These are phyloP conservation scores for Zeus faber DNA, from an alignment of 2,113 vertebrate genomes.

Conservation along the genomic window DNA sequence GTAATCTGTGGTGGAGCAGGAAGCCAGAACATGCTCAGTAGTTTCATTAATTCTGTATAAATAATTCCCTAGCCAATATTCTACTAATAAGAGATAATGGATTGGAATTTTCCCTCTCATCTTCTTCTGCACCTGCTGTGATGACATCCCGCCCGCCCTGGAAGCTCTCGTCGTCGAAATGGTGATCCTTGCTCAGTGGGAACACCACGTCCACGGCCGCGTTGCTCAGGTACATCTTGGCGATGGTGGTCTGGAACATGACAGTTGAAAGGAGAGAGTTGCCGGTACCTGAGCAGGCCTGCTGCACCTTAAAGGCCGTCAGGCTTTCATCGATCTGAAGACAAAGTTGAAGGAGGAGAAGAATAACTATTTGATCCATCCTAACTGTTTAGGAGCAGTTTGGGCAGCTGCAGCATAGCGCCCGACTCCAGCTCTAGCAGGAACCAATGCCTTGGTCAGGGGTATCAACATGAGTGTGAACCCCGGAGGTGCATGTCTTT, in stretches of 20 bases:
- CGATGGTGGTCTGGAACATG: slow-evolving; percentile 38
- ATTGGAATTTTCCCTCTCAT: too few species aligned
- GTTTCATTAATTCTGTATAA: too few species aligned
- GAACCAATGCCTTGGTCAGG: background rate
- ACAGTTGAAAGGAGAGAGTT: slow-evolving; percentile 26
- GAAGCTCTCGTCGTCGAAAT: slow-evolving; percentile 63
- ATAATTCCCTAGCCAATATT: too few species aligned
- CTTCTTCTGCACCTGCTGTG: slow-evolving; percentile 32
- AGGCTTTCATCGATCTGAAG: slow-evolving; percentile 54
- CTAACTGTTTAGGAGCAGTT: too few species aligned
- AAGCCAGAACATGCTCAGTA: too few species aligned
- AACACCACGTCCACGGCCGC: slow-evolving; percentile 38
- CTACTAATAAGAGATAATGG: too few species aligned
- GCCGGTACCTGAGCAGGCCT: slow-evolving; percentile 37
- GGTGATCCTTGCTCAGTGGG: slow-evolving; percentile 28
- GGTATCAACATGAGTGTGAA: background rate
- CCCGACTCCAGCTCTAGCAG: background rate
- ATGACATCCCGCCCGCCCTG: slow-evolving; percentile 48
- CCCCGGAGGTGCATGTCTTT: background rate
- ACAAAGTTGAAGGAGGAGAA: background rate
- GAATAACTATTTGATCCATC: background rate
- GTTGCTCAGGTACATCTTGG: slow-evolving; percentile 47
- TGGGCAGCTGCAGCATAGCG: too few species aligned
- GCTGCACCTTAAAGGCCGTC: slow-evolving; percentile 31
- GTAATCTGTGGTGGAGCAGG: too few species aligned